Evolutionary conservation across 2,113 vertebrate species (phyloP), one percentile per base, ranked within the genome.

Genomic region (Poeciliopsis retropinna): DNA sequence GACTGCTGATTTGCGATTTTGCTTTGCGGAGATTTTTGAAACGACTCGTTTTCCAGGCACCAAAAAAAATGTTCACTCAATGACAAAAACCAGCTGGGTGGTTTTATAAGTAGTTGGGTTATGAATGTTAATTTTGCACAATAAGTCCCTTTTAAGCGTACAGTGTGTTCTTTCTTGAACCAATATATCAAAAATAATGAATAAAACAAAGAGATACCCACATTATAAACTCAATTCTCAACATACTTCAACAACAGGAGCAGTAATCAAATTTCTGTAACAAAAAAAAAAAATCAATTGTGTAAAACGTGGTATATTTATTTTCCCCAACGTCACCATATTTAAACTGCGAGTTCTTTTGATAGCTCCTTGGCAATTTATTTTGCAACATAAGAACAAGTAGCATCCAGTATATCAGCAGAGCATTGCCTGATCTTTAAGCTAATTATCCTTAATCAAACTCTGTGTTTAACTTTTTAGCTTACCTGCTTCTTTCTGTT

Each of bases 381-480:
- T 54, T 54, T 25, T 22, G 22, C 51, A 8, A 15, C 51, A 54
- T 54, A 25, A 54, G 25, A 54, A 22, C 51, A 22, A 25, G 51
- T 25, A 25, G 51, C 51, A 54, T 44, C 41, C 14, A 15, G 14
- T 44, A 14, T 4, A 5, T 44, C 13, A 44, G 13, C 17, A 17
- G 17, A 47, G 44, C 5, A 19, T 5, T n/a, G 22, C 51, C 19
- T n/a, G n/a, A 54, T 57, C 39, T 54, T 60, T 63, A 71, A 64
- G 30, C 60, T 30, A 63, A 64, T 75, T 68, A 67, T 64, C 30
- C 37, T 68, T 72, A 54, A 12, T 64, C 8, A 1, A 61, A 75
- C 37, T 73, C 30, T 34, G 28, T 44, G 65, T 37, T 47, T 9
- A 75, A 67, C 61, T 47, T 64, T 70, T 77, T 25, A 65, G 60